A percentile compares a stretch with the other conserved stretches of the same genome.
Evolutionary conservation across 2,888 invertebrate species (phyloP).

Genomic region (Rotaria macrura): DNA sequence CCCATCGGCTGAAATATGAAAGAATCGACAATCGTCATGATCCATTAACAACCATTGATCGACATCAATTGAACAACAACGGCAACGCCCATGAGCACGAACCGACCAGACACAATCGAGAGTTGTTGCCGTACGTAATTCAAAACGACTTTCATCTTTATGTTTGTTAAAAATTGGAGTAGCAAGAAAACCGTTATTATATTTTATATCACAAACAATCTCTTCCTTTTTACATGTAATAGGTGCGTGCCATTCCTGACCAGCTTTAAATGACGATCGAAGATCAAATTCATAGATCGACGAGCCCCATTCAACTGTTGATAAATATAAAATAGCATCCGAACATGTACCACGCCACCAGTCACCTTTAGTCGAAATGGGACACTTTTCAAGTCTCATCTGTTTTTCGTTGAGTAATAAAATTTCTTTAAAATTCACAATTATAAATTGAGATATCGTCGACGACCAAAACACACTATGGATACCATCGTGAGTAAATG

Average conservation of each 20-base stretch:
- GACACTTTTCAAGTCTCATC: not conserved
- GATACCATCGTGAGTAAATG: not conserved
- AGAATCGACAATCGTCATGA: not conserved
- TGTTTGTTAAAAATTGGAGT: not conserved
- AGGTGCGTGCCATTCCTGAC: not conserved
- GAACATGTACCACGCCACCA: not conserved
- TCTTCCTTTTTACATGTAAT: not conserved
- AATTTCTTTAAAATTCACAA: not conserved
- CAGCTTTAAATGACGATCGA: not conserved
- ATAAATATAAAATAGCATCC: not conserved
- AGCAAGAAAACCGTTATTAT: not conserved
- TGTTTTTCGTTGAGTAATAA: not conserved
- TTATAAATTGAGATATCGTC: not conserved
- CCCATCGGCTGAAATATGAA: slow-evolving; percentile 6
- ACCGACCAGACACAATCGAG: not conserved
- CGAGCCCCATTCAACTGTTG: not conserved
- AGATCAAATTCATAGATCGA: not conserved
- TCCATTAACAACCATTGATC: not conserved
- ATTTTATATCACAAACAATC: not conserved
- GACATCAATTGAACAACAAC: not conserved
- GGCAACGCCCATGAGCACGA: not conserved
- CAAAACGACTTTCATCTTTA: not conserved
- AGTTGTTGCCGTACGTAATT: not conserved
- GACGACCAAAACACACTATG: not conserved
- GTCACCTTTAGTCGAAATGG: not conserved